These are phyloP conservation scores for Thunnus maccoyii DNA, from an alignment of 2,113 vertebrate genomes.

Conservation along the genomic window DNA sequence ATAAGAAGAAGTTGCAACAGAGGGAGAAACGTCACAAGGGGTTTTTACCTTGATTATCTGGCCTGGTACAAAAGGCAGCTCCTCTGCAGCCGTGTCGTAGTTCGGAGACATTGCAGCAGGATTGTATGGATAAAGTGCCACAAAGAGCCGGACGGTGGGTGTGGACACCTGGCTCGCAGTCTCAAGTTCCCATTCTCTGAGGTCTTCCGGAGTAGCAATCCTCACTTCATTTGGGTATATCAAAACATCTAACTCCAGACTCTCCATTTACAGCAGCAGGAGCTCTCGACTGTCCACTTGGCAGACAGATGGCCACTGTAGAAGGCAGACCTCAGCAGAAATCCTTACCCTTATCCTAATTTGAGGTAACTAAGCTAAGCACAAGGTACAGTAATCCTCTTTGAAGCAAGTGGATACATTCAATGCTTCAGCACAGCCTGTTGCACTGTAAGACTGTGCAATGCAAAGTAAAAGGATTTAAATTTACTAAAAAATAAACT, in stretches of 20 bases:
- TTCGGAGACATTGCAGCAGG: constrained; percentile 96
- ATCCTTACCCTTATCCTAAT: constrained; percentile 67
- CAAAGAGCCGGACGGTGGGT: constrained; percentile 87
- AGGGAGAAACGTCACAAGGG: not conserved
- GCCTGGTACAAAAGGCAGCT: constrained; percentile 94
- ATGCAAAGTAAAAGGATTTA: not conserved
- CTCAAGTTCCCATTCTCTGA: constrained; percentile 73
- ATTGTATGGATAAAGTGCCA: constrained; percentile 96
- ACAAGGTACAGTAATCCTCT: constrained; percentile 80
- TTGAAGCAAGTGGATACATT: constrained; percentile 69
- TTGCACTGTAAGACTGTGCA: constrained; percentile 13
- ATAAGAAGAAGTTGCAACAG: not conserved
- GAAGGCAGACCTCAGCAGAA: constrained; percentile 43
- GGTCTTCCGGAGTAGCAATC: constrained; percentile 72
- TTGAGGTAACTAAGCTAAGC: constrained; percentile 78
- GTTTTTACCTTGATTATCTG: constrained; percentile 93
- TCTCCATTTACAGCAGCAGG: constrained; percentile 64
- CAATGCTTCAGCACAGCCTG: constrained; percentile 54
- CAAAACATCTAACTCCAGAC: constrained; percentile 80
- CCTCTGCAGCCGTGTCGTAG: constrained; percentile 92
- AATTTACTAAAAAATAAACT: not conserved
- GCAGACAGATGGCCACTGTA: constrained; percentile 71
- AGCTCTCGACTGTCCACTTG: constrained; percentile 43
- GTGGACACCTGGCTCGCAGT: constrained; percentile 67
- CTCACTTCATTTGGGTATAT: constrained; percentile 79